Evolutionary conservation across 2,888 invertebrate genomes (phyloP).

Genomic region (Cryptocheilus praepositus): DNA sequence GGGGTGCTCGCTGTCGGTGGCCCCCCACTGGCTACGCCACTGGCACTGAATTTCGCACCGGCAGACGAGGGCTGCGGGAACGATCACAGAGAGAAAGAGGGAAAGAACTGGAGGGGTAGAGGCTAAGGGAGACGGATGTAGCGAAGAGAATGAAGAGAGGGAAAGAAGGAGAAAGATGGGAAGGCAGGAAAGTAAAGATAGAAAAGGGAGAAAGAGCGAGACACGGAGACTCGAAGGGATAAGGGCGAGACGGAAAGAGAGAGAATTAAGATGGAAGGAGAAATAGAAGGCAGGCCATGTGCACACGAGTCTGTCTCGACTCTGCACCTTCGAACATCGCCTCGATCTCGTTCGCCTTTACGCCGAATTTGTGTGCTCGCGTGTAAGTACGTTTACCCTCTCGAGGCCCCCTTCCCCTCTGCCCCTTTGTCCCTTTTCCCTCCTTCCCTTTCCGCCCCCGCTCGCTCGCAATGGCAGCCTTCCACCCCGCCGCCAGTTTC

Average conservation of each 20-base stretch:
- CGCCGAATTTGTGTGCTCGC: slow-evolving; percentile 48
- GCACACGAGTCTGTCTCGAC: slow-evolving; percentile 51
- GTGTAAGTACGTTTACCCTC: slow-evolving; percentile 47
- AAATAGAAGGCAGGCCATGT: slow-evolving; percentile 46
- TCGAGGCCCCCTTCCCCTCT: slow-evolving; percentile 19
- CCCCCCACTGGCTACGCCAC: slow-evolving; percentile 50
- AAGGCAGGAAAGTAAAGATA: not conserved
- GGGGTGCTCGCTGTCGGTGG: slow-evolving; percentile 23
- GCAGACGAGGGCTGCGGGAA: slow-evolving; percentile 39
- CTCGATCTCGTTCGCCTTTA: slow-evolving; percentile 40
- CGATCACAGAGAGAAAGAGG: slow-evolving; percentile 24
- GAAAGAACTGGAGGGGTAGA: slow-evolving; percentile 8
- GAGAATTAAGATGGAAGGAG: slow-evolving; percentile 9
- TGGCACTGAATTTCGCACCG: slow-evolving; percentile 50
- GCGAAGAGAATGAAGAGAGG: slow-evolving; percentile 1
- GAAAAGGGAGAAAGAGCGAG: too few relatives aligned
- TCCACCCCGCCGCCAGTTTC: slow-evolving; percentile 8
- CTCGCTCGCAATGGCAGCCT: not conserved
- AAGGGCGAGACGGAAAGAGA: not conserved
- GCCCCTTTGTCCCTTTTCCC: not conserved
- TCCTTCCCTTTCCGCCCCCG: slow-evolving; percentile 1
- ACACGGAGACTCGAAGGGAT: not conserved
- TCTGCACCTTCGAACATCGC: slow-evolving; percentile 30
- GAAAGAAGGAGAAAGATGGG: slow-evolving; percentile 17
- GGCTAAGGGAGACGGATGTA: slow-evolving; percentile 16